Percentiles rank a stretch among this genome's conserved stretches.
Evolutionary conservation across 2,888 invertebrate species (phyloP).

Genomic region (Spisula solida): DNA sequence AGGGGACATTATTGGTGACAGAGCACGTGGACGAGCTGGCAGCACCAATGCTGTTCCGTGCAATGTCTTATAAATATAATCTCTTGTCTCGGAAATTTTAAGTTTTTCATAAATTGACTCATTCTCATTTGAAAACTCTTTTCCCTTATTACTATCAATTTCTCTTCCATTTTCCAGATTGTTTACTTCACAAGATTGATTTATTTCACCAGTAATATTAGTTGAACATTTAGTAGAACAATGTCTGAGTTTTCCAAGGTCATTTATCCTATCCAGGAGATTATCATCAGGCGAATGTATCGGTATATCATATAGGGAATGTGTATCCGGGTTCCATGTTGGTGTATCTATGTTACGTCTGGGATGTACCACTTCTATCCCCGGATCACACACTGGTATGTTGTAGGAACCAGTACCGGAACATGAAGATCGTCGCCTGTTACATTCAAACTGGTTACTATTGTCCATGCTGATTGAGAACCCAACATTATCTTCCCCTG

Average conservation of each 20-base stretch:
- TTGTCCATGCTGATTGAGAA: conserved; percentile 28
- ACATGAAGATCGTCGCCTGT: conserved; percentile 22
- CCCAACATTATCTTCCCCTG: conserved; percentile 53
- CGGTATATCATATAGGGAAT: not conserved
- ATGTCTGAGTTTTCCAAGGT: not conserved
- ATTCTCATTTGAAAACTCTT: not conserved
- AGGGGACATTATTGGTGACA: conserved; percentile 17
- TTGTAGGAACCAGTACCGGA: conserved; percentile 39
- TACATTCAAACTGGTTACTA: not conserved
- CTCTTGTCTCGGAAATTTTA: conserved; percentile 13
- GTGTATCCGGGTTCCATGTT: not conserved
- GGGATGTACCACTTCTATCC: conserved; percentile 40
- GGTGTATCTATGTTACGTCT: conserved; percentile 1
- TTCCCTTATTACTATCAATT: not conserved
- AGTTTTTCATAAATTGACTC: conserved; percentile 40
- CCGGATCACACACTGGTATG: conserved; percentile 40
- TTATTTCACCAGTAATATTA: not conserved
- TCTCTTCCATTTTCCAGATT: not conserved
- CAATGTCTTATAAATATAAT: conserved; percentile 36
- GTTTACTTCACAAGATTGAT: not conserved
- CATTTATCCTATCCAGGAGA: not conserved
- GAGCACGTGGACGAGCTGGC: conserved; percentile 32
- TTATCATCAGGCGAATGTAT: not conserved
- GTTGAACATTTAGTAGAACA: not conserved
- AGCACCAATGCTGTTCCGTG: conserved; percentile 44